Percentiles rank a stretch among this genome's conserved stretches.
Conservation (phyloP, 2,888 invertebrate species). For the Pharmacophagus antenor region DNA sequence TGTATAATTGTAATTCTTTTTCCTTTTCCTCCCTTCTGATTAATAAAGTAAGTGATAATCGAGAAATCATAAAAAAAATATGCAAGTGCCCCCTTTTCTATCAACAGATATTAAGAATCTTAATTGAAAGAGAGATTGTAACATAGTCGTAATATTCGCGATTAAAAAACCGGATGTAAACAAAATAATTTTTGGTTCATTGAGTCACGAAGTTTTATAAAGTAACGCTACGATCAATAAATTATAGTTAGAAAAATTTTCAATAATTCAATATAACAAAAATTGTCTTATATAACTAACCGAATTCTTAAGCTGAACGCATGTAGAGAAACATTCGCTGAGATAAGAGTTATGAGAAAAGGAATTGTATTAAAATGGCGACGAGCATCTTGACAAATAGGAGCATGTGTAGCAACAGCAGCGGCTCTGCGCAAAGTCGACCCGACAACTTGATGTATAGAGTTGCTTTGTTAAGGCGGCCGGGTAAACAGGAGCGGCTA, state of each 20-base stretch:
- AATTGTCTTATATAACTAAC: not conserved
- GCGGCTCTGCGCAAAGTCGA: constrained; percentile 56
- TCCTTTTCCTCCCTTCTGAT: not conserved
- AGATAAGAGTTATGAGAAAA: constrained; percentile 33
- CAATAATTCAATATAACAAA: not conserved
- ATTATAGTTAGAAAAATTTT: too few species aligned
- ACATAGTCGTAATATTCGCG: too few species aligned
- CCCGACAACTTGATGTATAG: constrained; percentile 74
- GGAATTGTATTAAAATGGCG: constrained; percentile 47
- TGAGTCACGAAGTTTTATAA: too few species aligned
- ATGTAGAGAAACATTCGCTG: not conserved
- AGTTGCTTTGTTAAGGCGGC: constrained; percentile 64
- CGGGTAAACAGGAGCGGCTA: constrained; percentile 61
- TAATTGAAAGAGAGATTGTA: too few species aligned
- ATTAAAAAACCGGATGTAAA: too few species aligned
- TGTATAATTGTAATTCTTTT: not conserved
- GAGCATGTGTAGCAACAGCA: constrained; percentile 59
- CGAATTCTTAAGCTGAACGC: not conserved
- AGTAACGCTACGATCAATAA: too few species aligned
- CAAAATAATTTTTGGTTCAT: too few species aligned
- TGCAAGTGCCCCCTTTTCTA: too few species aligned
- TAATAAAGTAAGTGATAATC: not conserved
- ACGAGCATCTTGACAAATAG: constrained; percentile 63
- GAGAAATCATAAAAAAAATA: too few species aligned
- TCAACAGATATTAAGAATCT: too few species aligned